Conservation (phyloP, 2,797 vertebrate species). For the Chrosomus eos region DNA sequence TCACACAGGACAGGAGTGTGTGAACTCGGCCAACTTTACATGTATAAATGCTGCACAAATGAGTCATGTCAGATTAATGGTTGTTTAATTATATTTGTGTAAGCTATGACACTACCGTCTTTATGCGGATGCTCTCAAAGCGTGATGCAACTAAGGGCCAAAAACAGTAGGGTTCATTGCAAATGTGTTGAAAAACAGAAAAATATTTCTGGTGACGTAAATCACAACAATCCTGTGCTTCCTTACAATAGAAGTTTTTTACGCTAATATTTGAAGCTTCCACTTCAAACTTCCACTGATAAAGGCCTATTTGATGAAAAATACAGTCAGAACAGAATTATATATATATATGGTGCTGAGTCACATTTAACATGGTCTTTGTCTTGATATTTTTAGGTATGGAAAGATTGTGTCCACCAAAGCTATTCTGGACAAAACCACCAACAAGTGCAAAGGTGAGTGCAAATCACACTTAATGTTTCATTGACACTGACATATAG, state of each 20-base stretch:
- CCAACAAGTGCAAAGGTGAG: constrained; percentile 96
- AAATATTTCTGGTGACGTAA: no score
- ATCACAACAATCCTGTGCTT: no score
- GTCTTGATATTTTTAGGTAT: constrained; percentile 76
- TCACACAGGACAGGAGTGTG: not conserved
- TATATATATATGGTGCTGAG: constrained; percentile 2
- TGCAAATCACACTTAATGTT: not conserved
- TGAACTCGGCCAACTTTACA: not conserved
- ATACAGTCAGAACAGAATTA: not conserved
- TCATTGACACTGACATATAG: not conserved
- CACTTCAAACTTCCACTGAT: not conserved
- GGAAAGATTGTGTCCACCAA: constrained; percentile 97
- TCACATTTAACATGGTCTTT: constrained; percentile 2
- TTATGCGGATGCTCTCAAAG: not conserved
- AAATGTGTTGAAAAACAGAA: no score
- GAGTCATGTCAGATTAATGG: not conserved
- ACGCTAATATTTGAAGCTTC: no score
- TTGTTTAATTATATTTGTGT: not conserved
- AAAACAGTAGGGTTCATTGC: no score
- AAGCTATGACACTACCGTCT: not conserved
- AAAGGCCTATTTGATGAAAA: not conserved
- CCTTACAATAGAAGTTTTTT: no score
- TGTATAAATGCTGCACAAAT: not conserved
- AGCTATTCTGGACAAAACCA: constrained; percentile 95
- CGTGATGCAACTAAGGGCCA: not conserved